phyloP scores from a whole-genome alignment of 2,888 invertebrate genomes.

The Scrobipalpa atriplicella region DNA sequence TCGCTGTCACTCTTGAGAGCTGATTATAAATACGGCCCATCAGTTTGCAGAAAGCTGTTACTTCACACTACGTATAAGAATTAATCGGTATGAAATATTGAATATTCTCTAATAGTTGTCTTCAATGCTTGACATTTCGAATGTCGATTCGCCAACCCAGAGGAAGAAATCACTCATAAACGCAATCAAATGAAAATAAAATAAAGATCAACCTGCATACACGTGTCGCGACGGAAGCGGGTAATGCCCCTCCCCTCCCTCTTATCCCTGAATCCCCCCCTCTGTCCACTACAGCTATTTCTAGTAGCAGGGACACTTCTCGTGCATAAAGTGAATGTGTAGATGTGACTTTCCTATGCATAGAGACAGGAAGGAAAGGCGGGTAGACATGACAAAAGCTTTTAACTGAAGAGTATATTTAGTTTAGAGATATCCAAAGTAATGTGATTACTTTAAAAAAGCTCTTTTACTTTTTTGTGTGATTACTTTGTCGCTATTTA shows the following conservation, averaged over 20 bases:
- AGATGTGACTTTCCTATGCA: conserved; percentile 56
- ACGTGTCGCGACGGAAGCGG: conserved; percentile 69
- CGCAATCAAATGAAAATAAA: conserved; percentile 47
- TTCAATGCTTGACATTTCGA: no score
- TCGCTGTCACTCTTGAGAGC: no score
- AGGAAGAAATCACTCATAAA: conserved; percentile 36
- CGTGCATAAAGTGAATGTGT: conserved; percentile 61
- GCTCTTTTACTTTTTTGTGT: no score
- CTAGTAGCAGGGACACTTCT: conserved; percentile 73
- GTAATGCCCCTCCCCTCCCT: conserved; percentile 33
- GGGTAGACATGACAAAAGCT: conserved; percentile 15
- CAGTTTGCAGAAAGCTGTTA: no score
- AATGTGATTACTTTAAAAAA: no score
- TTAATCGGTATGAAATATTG: no score
- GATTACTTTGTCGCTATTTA: no score
- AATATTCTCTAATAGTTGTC: no score
- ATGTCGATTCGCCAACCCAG: background rate
- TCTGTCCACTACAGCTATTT: conserved; percentile 60
- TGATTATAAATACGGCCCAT: no score
- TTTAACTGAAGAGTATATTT: no score
- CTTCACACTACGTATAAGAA: no score
- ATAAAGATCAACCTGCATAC: conserved; percentile 47
- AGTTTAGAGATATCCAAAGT: no score
- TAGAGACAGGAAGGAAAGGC: conserved; percentile 43
- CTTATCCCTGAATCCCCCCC: conserved; percentile 34